Conservation (phyloP, 2,797 vertebrate genomes). For the Danio aesculapii region DNA sequence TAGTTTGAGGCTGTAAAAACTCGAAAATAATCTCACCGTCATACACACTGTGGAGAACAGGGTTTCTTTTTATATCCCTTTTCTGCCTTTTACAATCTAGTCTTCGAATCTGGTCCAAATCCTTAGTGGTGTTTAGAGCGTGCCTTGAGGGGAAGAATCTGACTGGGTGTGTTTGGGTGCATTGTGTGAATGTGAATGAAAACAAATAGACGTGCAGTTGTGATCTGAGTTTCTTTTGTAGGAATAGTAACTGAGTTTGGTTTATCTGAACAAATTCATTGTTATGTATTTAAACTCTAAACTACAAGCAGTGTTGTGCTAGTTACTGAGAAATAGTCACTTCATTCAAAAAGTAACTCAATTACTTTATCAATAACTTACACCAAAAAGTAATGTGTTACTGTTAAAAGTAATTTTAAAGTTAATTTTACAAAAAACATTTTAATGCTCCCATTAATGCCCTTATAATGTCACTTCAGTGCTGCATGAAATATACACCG, state of each 20-base stretch:
- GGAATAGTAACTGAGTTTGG: neutral
- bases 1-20: constrained; percentile 48
- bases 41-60: constrained; percentile 9
- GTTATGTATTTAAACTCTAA: no score
- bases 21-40: constrained; percentile 54
- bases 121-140: constrained; percentile 28
- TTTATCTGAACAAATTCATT: neutral
- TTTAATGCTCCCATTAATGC: no score
- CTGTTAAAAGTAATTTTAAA: no score
- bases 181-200: constrained; percentile 24
- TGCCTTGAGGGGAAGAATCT: constrained; percentile 16
- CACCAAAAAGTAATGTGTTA: no score
- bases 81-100: constrained; percentile 22
- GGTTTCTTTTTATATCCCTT: neutral
- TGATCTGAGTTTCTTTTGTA: neutral
- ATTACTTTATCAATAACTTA: no score
- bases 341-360: no score
- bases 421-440: no score
- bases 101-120: constrained; percentile 18
- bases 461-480: no score
- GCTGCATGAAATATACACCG: no score
- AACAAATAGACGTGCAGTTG: constrained; percentile 21
- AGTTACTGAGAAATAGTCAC: no score
- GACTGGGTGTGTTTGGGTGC: constrained; percentile 2
- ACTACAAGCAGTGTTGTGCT: no score